Percentiles rank a stretch among this genome's conserved stretches.
phyloP scores from a whole-genome alignment of 2,113 vertebrate genomes.

The Promerops cafer region DNA sequence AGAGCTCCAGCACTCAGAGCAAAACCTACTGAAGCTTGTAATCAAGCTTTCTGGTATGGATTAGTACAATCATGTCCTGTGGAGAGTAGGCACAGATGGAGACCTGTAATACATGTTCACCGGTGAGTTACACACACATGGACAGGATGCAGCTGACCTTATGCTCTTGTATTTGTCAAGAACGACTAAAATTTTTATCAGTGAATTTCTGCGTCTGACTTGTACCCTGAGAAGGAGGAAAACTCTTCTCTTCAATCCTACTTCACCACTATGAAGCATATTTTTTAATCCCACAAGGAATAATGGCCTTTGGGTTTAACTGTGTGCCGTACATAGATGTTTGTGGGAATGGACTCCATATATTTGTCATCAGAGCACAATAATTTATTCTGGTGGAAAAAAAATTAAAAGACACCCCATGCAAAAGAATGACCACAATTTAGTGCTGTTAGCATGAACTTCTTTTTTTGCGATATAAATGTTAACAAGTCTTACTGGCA shows the following conservation, averaged over 20 bases:
- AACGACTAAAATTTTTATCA: background rate
- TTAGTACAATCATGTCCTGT: background rate
- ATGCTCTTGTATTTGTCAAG: background rate
- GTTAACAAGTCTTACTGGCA: background rate
- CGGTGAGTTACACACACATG: background rate
- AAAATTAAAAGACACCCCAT: background rate
- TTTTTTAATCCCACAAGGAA: background rate
- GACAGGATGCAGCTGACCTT: background rate
- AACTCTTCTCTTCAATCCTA: background rate
- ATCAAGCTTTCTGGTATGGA: background rate
- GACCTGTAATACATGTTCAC: background rate
- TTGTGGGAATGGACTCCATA: background rate
- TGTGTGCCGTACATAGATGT: background rate
- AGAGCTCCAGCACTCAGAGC: background rate
- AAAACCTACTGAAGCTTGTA: constrained; percentile 22
- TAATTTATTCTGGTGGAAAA: background rate
- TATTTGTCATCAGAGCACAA: background rate
- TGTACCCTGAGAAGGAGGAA: background rate
- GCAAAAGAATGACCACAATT: background rate
- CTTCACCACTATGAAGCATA: background rate
- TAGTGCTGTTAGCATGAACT: background rate
- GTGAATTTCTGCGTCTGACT: background rate
- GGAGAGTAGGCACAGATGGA: background rate
- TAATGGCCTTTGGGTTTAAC: background rate
- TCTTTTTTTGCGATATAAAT: background rate